Conservation (phyloP, 2,888 invertebrate species). For the Sphinx pinastri region DNA sequence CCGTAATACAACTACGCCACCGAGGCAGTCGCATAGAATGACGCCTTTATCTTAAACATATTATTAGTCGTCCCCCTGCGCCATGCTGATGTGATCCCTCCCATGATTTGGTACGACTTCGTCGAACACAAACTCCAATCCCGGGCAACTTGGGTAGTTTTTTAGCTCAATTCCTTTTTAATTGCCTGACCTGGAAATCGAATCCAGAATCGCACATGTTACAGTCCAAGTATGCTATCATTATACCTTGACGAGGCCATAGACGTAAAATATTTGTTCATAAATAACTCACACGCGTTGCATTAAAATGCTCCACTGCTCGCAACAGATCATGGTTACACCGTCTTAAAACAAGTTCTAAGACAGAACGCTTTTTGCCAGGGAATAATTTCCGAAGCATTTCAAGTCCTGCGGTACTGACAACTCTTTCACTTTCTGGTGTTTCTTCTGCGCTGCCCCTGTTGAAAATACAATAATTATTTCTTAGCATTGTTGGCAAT, state of each 20-base stretch:
- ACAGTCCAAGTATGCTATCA: too few species aligned
- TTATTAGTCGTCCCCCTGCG: too few species aligned
- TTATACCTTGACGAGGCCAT: too few species aligned
- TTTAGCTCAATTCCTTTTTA: neutral
- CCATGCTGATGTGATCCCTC: too few species aligned
- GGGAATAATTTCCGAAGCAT: slow-evolving; percentile 95
- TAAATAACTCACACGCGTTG: slow-evolving; percentile 61
- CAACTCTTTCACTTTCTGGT: slow-evolving; percentile 63
- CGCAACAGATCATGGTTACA: slow-evolving; percentile 96
- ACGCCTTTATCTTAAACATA: too few species aligned
- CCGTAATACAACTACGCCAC: too few species aligned
- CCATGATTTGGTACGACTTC: too few species aligned
- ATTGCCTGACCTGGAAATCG: too few species aligned
- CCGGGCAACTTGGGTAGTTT: neutral
- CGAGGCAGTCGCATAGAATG: too few species aligned
- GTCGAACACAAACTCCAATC: too few species aligned
- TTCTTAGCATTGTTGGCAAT: neutral
- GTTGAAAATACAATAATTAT: slow-evolving; percentile 6
- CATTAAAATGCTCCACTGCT: slow-evolving; percentile 93
- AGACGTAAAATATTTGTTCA: neutral
- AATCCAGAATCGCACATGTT: too few species aligned
- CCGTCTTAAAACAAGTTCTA: slow-evolving; percentile 95
- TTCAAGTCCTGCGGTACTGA: slow-evolving; percentile 90
- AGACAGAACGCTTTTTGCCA: slow-evolving; percentile 92
- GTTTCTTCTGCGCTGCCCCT: slow-evolving; percentile 49